Conservation (phyloP, 2,888 invertebrate genomes). For the Polyommatus iphigenia region DNA sequence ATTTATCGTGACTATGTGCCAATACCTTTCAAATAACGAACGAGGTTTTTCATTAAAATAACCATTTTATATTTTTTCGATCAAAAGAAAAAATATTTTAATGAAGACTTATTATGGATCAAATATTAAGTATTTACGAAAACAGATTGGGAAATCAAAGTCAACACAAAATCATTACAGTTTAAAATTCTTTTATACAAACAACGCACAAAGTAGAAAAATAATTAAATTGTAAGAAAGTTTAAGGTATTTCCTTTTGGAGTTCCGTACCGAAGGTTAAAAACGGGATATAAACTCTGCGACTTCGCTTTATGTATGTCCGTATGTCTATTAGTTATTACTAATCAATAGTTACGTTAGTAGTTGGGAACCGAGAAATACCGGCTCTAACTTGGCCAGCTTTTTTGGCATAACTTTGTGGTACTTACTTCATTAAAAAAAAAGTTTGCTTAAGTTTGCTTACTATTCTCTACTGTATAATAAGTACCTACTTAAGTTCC, state of each 20-base stretch:
- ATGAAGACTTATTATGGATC: background rate
- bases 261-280: too few species aligned
- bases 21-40: background rate
- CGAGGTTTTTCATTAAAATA: background rate
- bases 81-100: conserved; percentile 2
- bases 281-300: too few species aligned
- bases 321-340: too few species aligned
- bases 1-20: too few species aligned
- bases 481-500: background rate
- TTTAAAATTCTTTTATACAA: background rate
- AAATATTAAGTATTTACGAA: background rate
- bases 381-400: too few species aligned
- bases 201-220: background rate
- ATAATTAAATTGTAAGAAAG: background rate
- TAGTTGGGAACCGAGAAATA: too few species aligned
- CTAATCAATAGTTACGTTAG: too few species aligned
- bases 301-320: too few species aligned
- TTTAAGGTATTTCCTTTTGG: too few species aligned
- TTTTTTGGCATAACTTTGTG: too few species aligned
- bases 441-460: too few species aligned
- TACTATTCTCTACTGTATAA: background rate
- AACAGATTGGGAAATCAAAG: background rate
- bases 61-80: background rate
- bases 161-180: background rate
- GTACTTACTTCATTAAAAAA: too few species aligned